A percentile compares a stretch with the other conserved stretches of the same genome.
phyloP scores from a whole-genome alignment of 2,797 vertebrate species.

The Gobio occitaniae region DNA sequence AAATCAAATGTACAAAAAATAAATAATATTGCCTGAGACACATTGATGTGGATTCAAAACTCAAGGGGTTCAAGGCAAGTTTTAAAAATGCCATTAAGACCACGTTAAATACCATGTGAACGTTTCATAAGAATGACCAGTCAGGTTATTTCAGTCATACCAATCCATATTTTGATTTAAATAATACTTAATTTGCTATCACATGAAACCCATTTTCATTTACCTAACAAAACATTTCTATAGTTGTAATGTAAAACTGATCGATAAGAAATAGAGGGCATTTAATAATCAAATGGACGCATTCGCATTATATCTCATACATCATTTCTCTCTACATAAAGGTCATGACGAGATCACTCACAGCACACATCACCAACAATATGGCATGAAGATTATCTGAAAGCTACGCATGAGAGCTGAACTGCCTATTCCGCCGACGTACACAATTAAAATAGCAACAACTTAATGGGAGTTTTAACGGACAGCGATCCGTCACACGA shows the following conservation, averaged over 20 bases:
- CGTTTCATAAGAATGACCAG: not conserved
- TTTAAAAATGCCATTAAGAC: not conserved
- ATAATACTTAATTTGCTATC: not conserved
- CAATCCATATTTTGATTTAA: not conserved
- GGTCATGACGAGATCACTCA: not conserved
- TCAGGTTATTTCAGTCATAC: not conserved
- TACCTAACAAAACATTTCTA: no score
- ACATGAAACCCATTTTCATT: not conserved
- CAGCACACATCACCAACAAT: not conserved
- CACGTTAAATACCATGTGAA: not conserved
- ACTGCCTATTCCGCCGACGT: not conserved
- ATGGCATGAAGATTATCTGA: not conserved
- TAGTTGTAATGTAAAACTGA: not conserved
- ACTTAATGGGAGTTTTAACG: constrained; percentile 29
- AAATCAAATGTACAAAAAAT: not conserved
- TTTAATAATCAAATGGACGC: not conserved
- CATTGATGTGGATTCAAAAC: not conserved
- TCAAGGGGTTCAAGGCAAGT: not conserved
- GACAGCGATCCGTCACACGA: constrained; percentile 27
- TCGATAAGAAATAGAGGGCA: not conserved
- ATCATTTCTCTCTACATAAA: constrained; percentile 20
- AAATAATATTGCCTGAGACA: not conserved
- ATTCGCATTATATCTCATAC: not conserved
- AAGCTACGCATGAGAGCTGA: not conserved
- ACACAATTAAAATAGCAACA: not conserved